These are phyloP conservation scores for Hydroisotoma schaefferi DNA, from an alignment of 2,888 invertebrate genomes.

Conservation along the genomic window DNA sequence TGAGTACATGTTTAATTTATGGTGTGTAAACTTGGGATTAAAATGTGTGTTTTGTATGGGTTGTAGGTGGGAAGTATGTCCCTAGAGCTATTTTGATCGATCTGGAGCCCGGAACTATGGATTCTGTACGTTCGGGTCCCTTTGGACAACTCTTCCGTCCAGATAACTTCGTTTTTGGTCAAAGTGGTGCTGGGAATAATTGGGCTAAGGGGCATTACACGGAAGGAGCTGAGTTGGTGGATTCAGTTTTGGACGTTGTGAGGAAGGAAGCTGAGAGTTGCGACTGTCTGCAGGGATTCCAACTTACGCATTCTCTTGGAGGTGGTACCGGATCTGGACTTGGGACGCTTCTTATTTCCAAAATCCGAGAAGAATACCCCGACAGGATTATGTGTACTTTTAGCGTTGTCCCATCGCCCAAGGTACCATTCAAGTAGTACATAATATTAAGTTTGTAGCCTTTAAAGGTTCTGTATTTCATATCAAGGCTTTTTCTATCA, in stretches of 20 bases:
- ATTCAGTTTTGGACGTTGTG: conserved; percentile 78
- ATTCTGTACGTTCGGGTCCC: conserved; percentile 89
- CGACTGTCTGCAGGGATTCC: conserved; percentile 89
- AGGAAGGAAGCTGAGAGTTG: conserved; percentile 84
- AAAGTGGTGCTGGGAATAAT: conserved; percentile 56
- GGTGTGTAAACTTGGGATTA: neutral
- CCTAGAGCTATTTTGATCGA: conserved; percentile 91
- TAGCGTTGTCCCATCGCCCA: conserved; percentile 73
- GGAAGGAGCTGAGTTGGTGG: conserved; percentile 58
- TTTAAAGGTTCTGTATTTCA: neutral
- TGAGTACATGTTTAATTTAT: neutral
- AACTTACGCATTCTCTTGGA: conserved; percentile 89
- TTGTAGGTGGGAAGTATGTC: conserved; percentile 80
- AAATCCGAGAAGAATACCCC: conserved; percentile 96
- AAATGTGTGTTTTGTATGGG: neutral
- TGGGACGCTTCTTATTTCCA: conserved; percentile 92
- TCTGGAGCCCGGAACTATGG: conserved; percentile 96
- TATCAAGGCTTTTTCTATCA: neutral
- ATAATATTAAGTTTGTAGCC: neutral
- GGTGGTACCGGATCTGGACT: conserved; percentile 96
- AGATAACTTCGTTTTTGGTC: conserved; percentile 64
- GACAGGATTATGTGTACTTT: conserved; percentile 98
- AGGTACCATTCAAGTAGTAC: conserved; percentile 45
- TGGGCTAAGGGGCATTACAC: conserved; percentile 61
- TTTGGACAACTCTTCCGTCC: conserved; percentile 71